These are phyloP conservation scores for Caracal caracal DNA, from an alignment of 2,113 vertebrate species.

Conservation along the genomic window DNA sequence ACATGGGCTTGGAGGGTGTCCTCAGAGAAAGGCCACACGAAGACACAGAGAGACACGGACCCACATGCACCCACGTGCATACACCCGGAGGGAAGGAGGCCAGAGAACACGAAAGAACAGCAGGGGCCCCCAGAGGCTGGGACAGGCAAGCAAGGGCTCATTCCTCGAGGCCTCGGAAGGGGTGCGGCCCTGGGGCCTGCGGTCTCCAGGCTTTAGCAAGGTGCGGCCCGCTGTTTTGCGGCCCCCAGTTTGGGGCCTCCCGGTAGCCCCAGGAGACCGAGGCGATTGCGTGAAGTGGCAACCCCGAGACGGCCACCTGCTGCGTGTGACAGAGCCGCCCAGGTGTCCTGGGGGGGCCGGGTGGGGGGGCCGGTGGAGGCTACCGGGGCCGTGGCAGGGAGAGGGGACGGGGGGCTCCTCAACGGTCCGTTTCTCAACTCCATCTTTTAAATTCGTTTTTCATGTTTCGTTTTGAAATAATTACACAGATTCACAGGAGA, in stretches of 20 bases:
- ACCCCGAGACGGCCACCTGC: fast-evolving
- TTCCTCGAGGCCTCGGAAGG: neutral
- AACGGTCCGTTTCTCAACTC: fast-evolving
- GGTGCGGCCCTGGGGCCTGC: neutral
- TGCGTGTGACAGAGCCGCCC: neutral
- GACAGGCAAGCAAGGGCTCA: neutral
- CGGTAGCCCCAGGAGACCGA: neutral
- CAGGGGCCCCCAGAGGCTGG: neutral
- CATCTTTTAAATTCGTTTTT: neutral
- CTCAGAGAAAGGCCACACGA: neutral
- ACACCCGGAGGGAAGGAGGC: neutral
- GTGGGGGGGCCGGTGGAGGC: no score
- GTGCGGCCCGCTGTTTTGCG: neutral
- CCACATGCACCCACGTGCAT: neutral
- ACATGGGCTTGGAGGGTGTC: neutral
- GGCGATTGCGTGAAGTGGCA: neutral
- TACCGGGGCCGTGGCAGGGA: fast-evolving
- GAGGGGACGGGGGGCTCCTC: neutral
- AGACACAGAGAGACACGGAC: no score
- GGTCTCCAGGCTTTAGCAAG: fast-evolving
- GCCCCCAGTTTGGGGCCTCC: no score
- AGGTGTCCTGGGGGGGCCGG: neutral
- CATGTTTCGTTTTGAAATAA: neutral
- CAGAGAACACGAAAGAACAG: neutral
- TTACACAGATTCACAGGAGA: neutral